Base-by-base conservation (phyloP, 2,797 vertebrate genomes). In the Lepus oiostolus region DNA sequence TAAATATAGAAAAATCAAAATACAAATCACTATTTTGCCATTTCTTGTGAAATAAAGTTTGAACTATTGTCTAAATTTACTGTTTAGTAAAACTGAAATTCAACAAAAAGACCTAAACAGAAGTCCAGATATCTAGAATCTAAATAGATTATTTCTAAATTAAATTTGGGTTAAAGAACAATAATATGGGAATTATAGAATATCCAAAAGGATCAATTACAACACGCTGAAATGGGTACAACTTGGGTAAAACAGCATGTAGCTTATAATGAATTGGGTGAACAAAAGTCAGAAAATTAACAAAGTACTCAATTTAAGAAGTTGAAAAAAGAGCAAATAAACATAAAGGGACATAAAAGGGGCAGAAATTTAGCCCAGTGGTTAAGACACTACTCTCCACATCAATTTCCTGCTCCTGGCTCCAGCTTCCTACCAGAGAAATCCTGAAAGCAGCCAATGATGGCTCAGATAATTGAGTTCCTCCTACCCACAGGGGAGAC, bases 1-100 rank as follows among this genome's bases (percentile, higher is more conserved):
- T 72, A n/a, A 71, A 86, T 68, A 58, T 21, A 88, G 70, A 76
- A 38, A 47, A 79, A 91, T n/a, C 14, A 63, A 85, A 82, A 77
- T 74, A 65, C 30, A 89, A 94, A 82, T 89, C 11, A 52, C 26
- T 7, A 58, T 75, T 94, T 91, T 80, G 12, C 16, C n/a, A 62
- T 82, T 95, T 85, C 38, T 65, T 80, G 67, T 54, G 32, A 85
- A 80, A 93, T 72, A 42, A 42, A 42, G 42, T 42, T 7, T 42
- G 42, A 42, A 7, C 42, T 42, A 8, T 42, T 42, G 42, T 42
- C 42, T 42, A 42, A 42, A 42, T 1, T 42, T 42, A 42, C 7
- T 42, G 21, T 50, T 95, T 68, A 89, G 79, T 60, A 77, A 88
- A 88, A 85, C 13, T 58, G 60, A 38, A 94, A 83, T 42, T 80